Percentiles rank a stretch among this genome's conserved stretches.
phyloP scores from a whole-genome alignment of 2,888 invertebrate genomes.

The Microplitis manilae region DNA sequence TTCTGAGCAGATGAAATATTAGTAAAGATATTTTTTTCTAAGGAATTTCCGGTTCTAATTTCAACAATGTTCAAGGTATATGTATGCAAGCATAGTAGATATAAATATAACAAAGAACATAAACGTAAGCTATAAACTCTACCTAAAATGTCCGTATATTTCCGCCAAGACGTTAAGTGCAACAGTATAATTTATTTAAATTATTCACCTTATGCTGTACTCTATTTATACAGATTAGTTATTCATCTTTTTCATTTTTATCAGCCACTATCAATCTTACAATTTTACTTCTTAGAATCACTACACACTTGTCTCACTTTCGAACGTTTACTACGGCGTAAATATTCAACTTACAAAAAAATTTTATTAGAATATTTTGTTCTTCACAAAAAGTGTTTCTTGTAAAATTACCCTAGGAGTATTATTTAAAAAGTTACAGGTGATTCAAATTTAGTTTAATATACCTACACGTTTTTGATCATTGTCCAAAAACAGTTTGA shows the following conservation, averaged over 20 bases:
- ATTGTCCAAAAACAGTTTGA: too few species aligned
- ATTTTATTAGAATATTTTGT: too few species aligned
- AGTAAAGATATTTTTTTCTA: slow-evolving; percentile 52
- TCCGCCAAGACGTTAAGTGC: slow-evolving; percentile 45
- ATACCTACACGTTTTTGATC: too few species aligned
- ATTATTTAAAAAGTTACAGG: too few species aligned
- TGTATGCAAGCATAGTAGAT: too few species aligned
- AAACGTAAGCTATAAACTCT: slow-evolving; percentile 19
- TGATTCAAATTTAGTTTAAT: too few species aligned
- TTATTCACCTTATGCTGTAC: slow-evolving; percentile 10
- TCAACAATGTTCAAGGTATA: slow-evolving; percentile 49
- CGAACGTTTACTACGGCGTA: too few species aligned
- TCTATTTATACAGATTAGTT: slow-evolving; percentile 20
- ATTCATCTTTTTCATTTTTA: slow-evolving; percentile 1
- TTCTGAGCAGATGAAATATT: slow-evolving; percentile 42
- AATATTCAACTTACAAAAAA: too few species aligned
- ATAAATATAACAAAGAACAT: slow-evolving; percentile 5
- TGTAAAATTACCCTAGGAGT: too few species aligned
- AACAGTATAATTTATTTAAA: slow-evolving; percentile 30
- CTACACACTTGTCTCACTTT: too few species aligned
- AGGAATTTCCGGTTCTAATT: slow-evolving; percentile 57
- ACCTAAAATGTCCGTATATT: slow-evolving; percentile 38
- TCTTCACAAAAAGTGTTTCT: too few species aligned
- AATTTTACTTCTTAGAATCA: too few species aligned
- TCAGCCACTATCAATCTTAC: background rate